Evolutionary conservation across 2,888 invertebrate species (phyloP), one percentile per base, ranked within the genome.

Genomic region (Idaea straminata): DNA sequence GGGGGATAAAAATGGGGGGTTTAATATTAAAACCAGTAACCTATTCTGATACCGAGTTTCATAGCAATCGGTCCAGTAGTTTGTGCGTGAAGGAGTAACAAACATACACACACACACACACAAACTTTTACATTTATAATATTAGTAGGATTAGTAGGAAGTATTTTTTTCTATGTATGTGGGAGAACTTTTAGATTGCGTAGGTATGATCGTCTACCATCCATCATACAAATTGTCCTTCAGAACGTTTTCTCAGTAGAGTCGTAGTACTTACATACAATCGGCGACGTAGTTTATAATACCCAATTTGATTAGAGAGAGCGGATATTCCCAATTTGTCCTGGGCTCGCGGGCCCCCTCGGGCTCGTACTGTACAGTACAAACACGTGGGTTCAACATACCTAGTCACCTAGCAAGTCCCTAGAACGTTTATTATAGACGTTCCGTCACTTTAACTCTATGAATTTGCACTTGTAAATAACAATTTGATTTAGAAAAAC

Each of bases 321-420:
- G 86, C 91, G 91, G 91, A 91, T 84, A 89, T 89, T 74, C 74
- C 81, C 91, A 90, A 89, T 91, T 89, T 85, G 81, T 64, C 68
- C 57, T 70, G 76, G 79, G 77, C 82, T 88, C 88, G 87, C 83
- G 76, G 79, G 77, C 82, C 88, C 88, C 87, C 83, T 82, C 71
- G 72, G 72, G 72, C 67, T 62, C 70, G 69, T 74, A 74, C 64
- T 69, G 66, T 74, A 74, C 64, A 69, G 66, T 66, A 68, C 68
- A 74, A 71, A 74, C 78, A 76, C 74, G 74, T 77, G 76, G 79
- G 72, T 68, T 70, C 66, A 57, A 66, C 62, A 65, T 64, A 71
- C 66, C 66, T 65, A 67, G 63, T 58, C 15, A 61, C 64, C 38
- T 66, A 61, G 38, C 62, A 64, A 64, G 61, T 62, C 47, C 47